Percentiles rank a stretch among this genome's conserved stretches.
These are phyloP conservation scores for Drosophila nigromelanica DNA, from an alignment of 1,140 invertebrate genomes.

Conservation along the genomic window DNA sequence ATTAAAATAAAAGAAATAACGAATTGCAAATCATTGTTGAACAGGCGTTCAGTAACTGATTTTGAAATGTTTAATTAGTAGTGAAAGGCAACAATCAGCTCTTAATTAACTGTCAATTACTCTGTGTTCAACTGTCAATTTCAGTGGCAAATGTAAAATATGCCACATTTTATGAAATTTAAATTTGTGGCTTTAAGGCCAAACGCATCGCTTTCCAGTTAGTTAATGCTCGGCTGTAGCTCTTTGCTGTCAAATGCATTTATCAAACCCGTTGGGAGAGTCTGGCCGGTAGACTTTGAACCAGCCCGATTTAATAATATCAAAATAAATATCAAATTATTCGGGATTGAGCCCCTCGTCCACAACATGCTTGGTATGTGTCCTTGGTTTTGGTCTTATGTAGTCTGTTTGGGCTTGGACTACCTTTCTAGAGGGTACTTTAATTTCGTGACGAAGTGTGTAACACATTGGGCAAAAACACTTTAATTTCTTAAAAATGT, in stretches of 20 bases:
- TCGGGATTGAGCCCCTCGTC: background rate
- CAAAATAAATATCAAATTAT: conserved; percentile 32
- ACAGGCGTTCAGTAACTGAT: background rate
- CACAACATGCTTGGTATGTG: background rate
- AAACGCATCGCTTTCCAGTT: background rate
- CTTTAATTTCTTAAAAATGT: no score
- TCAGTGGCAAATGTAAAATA: background rate
- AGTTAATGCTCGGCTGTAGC: conserved; percentile 1
- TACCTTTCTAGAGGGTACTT: background rate
- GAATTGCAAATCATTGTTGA: background rate
- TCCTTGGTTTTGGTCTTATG: background rate
- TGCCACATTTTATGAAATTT: conserved; percentile 1
- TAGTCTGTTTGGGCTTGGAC: background rate
- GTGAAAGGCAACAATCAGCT: background rate
- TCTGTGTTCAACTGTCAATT: conserved; percentile 14
- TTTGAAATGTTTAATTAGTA: conserved; percentile 8
- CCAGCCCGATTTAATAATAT: conserved; percentile 24
- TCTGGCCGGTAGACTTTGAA: background rate
- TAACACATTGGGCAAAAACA: background rate
- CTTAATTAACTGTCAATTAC: conserved; percentile 22
- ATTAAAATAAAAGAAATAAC: no score
- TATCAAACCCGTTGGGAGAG: background rate
- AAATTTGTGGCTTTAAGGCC: conserved; percentile 7
- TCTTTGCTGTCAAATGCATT: conserved; percentile 21
- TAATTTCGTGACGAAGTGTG: background rate